These are phyloP conservation scores for Falco peregrinus DNA, from an alignment of 2,797 vertebrate species.

Conservation along the genomic window DNA sequence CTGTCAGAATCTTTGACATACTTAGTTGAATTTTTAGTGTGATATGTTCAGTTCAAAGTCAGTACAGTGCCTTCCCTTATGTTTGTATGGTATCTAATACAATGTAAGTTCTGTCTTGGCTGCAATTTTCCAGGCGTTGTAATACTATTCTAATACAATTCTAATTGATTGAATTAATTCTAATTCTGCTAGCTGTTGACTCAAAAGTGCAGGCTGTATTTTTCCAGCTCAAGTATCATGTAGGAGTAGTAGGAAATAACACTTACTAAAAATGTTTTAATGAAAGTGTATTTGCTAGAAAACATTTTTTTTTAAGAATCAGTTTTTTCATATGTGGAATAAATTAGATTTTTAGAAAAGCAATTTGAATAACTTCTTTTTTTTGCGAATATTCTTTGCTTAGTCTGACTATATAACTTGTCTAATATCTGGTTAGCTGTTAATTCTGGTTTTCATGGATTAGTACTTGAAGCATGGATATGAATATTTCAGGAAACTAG, in stretches of 20 bases:
- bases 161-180: not conserved
- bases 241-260: not conserved
- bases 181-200: not conserved
- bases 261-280: not conserved
- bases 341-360: not conserved
- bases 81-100: not conserved
- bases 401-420: not conserved
- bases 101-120: not conserved
- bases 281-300: not conserved
- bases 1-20: not conserved
- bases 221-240: not conserved
- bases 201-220: not conserved
- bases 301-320: not conserved
- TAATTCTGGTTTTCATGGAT: not conserved
- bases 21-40: not conserved
- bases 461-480: not conserved
- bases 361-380: not conserved
- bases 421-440: not conserved
- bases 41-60: not conserved
- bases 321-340: not conserved
- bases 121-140: not conserved
- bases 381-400: not conserved
- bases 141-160: not conserved
- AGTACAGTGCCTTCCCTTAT: not conserved
- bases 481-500: not conserved